Base-by-base conservation (phyloP, 1,140 invertebrate genomes). In the Orius laevigatus region DNA sequence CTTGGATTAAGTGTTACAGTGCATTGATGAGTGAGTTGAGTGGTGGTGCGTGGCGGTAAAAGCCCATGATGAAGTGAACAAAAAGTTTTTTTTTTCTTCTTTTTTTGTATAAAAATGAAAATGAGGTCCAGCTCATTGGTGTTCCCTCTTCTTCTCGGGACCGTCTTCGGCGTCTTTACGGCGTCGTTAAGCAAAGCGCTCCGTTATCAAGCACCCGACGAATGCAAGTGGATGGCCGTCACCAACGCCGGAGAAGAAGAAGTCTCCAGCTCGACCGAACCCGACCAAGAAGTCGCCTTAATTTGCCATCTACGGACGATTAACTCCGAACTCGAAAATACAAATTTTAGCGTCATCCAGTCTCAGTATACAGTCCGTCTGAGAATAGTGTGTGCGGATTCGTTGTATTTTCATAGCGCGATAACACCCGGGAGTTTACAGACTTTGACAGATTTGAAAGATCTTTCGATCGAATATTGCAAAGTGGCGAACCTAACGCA, bases 391-490 rank as follows among this genome's bases (percentile, higher is more conserved):
- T 91, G 86, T 67, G 86, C 80, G 63, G 81, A 86, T 60, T 76
- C 77, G 11, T 67, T 87, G 11, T 85, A 87, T 64, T 86, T 84
- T 60, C 83, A 87, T 67, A 86, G 84, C 65, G 84, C 81, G n/a
- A 67, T 89, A 46, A 78, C 76, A 59, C 75, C 83, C 14, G 84
- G 81, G 49, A 88, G 84, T 63, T 89, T 92, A 61, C 71, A 80
- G 42, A 80, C 83, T 51, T 66, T 92, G 46, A 70, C 81, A 31
- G 84, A 90, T 61, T 66, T 93, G 38, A 74, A 76, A 38, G 81
- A 88, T 53, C 71, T 93, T 4, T 79, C 80, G 9, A 84, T 94
- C 48, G 86, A 92, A 61, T 85, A 82, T 55, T 94, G 89, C 66
- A 89, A 89, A 66, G 81, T 94, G 50, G 78, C 81, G 31, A 86